A percentile compares a stretch with the other conserved stretches of the same genome.
Conservation (phyloP, 2,797 vertebrate genomes). For the Microctenopoma steveboyesi region DNA sequence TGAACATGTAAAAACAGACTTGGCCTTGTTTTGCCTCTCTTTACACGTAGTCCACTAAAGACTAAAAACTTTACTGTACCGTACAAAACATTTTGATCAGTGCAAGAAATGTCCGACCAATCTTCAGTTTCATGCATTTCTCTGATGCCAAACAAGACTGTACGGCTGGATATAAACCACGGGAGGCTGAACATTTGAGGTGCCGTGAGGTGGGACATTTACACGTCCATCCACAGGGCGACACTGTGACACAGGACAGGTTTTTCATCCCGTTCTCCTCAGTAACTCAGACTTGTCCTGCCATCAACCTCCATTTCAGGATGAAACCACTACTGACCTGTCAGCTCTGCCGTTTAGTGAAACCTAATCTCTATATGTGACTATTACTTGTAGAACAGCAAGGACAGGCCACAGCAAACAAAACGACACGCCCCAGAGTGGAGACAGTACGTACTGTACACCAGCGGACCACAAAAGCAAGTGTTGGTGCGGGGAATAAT, state of each 20-base stretch:
- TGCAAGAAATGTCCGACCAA: background rate
- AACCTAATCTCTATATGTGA: conserved; percentile 44
- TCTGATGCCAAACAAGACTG: background rate
- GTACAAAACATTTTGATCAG: background rate
- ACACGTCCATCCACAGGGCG: conserved; percentile 65
- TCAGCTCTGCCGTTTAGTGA: conserved; percentile 11
- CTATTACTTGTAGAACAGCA: conserved; percentile 51
- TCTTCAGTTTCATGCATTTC: background rate
- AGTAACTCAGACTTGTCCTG: conserved; percentile 3
- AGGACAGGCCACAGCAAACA: conserved; percentile 59
- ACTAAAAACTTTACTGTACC: background rate
- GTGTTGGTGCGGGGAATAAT: conserved; percentile 66
- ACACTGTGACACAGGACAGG: conserved; percentile 64
- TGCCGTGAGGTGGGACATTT: conserved; percentile 10
- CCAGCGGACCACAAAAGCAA: conserved; percentile 75
- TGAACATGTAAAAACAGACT: background rate
- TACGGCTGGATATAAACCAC: conserved; percentile 7
- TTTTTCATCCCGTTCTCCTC: conserved; percentile 1
- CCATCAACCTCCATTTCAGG: conserved; percentile 18
- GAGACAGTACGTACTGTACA: conserved; percentile 58
- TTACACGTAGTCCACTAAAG: background rate
- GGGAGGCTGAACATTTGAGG: conserved; percentile 6
- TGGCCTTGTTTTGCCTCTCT: conserved; percentile 1
- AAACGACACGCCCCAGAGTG: conserved; percentile 51
- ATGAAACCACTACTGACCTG: background rate